Percentiles rank a stretch among this genome's conserved stretches.
These are phyloP conservation scores for Lophotriccus pileatus DNA, from an alignment of 2,797 vertebrate species.

Conservation along the genomic window DNA sequence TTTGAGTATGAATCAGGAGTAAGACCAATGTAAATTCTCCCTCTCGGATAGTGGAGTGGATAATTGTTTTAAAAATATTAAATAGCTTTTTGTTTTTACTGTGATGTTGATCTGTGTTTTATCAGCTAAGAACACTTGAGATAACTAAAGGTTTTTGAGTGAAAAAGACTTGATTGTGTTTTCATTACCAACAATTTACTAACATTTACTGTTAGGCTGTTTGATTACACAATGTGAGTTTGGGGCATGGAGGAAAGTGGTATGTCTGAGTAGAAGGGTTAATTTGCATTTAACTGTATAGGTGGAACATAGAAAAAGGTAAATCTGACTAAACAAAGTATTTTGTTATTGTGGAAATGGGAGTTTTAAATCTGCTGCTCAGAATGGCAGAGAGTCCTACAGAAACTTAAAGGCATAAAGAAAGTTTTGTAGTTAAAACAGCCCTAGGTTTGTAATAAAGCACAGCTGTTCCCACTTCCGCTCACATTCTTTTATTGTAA, in stretches of 20 bases:
- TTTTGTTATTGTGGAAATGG: not conserved
- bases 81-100: not conserved
- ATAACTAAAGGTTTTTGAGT: not conserved
- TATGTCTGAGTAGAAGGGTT: not conserved
- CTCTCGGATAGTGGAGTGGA: not conserved
- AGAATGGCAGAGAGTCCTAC: not conserved
- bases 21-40: not conserved
- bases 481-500: not conserved
- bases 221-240: not conserved
- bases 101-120: not conserved
- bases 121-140: not conserved
- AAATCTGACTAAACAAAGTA: not conserved
- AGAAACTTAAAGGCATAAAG: constrained; percentile 30
- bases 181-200: not conserved
- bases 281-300: not conserved
- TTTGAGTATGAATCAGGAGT: not conserved
- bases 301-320: not conserved
- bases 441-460: constrained; percentile 19
- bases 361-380: not conserved
- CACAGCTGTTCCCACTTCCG: constrained; percentile 35
- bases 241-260: not conserved
- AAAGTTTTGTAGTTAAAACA: constrained; percentile 29
- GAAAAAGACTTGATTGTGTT: not conserved
- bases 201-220: not conserved
- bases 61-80: not conserved